Evolutionary conservation across 30 jellyfish, hydroid and myxozoan species (phyloP), one percentile per base, ranked within the genome.

Genomic region (Turritopsis rubra): DNA sequence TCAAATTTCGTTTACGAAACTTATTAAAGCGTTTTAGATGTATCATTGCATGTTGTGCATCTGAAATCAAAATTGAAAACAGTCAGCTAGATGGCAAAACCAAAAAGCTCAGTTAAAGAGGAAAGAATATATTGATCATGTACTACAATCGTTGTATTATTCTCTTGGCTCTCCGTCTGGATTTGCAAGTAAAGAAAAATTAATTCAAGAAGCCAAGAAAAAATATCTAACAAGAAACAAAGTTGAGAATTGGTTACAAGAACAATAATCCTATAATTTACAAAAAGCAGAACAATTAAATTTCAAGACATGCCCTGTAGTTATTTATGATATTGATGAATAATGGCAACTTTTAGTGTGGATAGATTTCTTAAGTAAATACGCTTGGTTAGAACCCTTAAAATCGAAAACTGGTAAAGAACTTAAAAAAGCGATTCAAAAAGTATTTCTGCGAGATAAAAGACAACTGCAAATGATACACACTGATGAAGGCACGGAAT

Each of bases 401-500:
- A 81, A 81, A 13, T 54, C 70, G 28, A 86, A 86, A 71, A 81
- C 86, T 53, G 95, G 88, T 25, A 66, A 22, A 53, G 85, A 78
- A 13, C 75, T 71, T 16, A 53, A 68, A 53, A 81, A 21, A 28
- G 95, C 91, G 21, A 52, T 81, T 18, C 71, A 80, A 66, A 81
- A 53, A 52, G 75, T 86, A n/a, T 81, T 71, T 52, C 30, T n/a
- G 17, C 54, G 23, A 53, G 65, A 7, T 1, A 54, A 54, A 7
- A 71, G 95, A 72, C 52, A 22, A 82, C 91, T 83, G 20, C n/a
- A 31, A 72, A 21, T 52, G 20, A 66, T 87, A 29, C 80, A 80
- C 70, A 80, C 65, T 18, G 96, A 87, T 71, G 83, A 83, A 72
- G 96, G 92, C 31, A 72, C n/a, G 26, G 96, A 87, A 79, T 87